These are phyloP conservation scores for Ectemnius cavifrons DNA, from an alignment of 2,888 invertebrate species.

Conservation along the genomic window DNA sequence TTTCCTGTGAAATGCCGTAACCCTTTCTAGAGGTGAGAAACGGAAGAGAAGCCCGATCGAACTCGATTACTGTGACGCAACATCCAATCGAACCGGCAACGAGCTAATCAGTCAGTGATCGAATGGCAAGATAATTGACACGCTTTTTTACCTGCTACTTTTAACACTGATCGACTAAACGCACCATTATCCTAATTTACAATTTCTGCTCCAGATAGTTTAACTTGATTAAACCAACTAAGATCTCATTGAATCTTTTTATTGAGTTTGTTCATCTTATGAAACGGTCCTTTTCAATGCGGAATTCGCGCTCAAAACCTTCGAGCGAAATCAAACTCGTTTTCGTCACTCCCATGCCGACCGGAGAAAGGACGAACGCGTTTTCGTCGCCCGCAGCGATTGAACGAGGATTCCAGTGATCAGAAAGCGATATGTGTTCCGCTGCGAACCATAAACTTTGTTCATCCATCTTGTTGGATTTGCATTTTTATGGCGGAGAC, in stretches of 20 bases:
- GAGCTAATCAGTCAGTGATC: neutral
- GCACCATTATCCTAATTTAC: too few species aligned
- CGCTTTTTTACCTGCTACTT: too few species aligned
- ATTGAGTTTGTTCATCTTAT: too few species aligned
- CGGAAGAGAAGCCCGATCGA: neutral
- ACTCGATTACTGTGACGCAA: conserved; percentile 5
- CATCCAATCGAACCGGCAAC: neutral
- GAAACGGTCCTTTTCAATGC: neutral
- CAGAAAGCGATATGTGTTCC: conserved; percentile 19
- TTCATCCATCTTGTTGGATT: neutral
- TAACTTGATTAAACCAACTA: too few species aligned
- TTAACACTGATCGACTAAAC: too few species aligned
- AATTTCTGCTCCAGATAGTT: too few species aligned
- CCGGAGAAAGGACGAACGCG: conserved; percentile 48
- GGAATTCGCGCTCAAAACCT: neutral
- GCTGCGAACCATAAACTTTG: neutral
- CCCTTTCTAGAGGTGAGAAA: neutral
- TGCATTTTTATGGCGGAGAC: neutral
- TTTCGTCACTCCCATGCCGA: conserved; percentile 35
- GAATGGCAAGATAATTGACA: conserved; percentile 3
- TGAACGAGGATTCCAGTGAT: conserved; percentile 27
- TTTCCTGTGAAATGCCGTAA: neutral
- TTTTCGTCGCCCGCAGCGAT: conserved; percentile 46
- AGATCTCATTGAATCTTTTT: too few species aligned
- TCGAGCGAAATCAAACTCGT: conserved; percentile 23